Conservation (phyloP, 2,888 invertebrate genomes). For the Lordiphosa fenestrarum region DNA sequence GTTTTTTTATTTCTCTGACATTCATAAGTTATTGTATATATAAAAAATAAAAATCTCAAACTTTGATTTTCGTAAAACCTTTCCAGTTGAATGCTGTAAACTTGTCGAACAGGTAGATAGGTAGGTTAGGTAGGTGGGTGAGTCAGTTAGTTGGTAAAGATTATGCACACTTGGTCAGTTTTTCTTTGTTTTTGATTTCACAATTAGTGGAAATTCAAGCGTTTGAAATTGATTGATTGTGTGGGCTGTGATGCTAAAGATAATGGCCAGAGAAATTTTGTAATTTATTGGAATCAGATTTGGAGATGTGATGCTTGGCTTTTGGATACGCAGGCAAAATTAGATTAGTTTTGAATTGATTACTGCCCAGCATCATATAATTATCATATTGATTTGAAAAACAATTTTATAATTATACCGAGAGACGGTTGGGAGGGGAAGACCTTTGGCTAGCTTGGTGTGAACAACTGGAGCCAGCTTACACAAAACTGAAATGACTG, state of each 20-base stretch:
- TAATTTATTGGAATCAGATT: constrained; percentile 14
- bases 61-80: constrained; percentile 15
- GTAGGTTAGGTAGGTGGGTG: constrained; percentile 28
- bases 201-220: constrained; percentile 59
- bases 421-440: too few species aligned
- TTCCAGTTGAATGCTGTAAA: constrained; percentile 34
- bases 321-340: neutral
- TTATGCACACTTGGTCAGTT: constrained; percentile 5
- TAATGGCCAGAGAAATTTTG: constrained; percentile 17
- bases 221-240: constrained; percentile 29
- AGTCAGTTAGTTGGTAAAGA: constrained; percentile 16
- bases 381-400: too few species aligned
- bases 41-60: constrained; percentile 8
- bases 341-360: too few species aligned
- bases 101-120: constrained; percentile 49
- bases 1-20: constrained; percentile 1
- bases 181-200: constrained; percentile 48
- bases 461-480: too few species aligned
- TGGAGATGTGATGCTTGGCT: neutral
- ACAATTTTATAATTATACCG: too few species aligned
- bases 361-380: too few species aligned
- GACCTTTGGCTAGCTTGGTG: too few species aligned
- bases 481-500: too few species aligned
- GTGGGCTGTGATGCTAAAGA: constrained; percentile 16
- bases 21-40: constrained; percentile 17